These are phyloP conservation scores for Propsilocerus akamusi DNA, from an alignment of 1,140 invertebrate species.

Conservation along the genomic window DNA sequence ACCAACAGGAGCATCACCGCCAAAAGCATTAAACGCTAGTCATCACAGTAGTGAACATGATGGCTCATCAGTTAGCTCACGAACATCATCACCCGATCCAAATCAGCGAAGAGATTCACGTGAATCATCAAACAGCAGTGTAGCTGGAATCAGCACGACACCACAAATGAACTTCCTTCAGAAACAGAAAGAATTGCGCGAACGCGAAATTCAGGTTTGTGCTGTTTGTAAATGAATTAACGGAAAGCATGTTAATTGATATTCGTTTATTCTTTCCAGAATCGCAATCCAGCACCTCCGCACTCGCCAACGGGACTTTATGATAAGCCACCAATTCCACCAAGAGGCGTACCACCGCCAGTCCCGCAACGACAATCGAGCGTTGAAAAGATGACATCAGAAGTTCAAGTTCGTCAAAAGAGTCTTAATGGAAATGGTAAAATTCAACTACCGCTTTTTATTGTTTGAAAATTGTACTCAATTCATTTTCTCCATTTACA, in stretches of 20 bases:
- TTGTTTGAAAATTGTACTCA: neutral
- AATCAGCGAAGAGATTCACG: conserved; percentile 15
- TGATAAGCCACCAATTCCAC: conserved; percentile 35
- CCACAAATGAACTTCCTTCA: conserved; percentile 23
- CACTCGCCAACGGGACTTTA: conserved; percentile 21
- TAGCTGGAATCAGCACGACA: conserved; percentile 10
- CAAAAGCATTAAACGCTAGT: conserved; percentile 14
- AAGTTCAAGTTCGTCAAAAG: conserved; percentile 9
- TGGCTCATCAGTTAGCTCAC: conserved; percentile 19
- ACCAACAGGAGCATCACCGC: conserved; percentile 16
- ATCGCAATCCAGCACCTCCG: conserved; percentile 20
- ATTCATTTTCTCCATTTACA: neutral
- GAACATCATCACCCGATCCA: conserved; percentile 23
- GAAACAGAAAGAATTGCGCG: conserved; percentile 24
- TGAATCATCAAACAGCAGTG: conserved; percentile 8
- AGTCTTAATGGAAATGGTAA: neutral
- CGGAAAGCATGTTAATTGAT: conserved; percentile 12
- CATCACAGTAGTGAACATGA: neutral
- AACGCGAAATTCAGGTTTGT: conserved; percentile 18
- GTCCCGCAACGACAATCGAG: conserved; percentile 23
- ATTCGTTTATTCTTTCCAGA: conserved; percentile 21
- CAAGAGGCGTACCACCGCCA: conserved; percentile 31
- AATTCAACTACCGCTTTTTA: neutral
- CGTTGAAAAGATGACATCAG: conserved; percentile 19
- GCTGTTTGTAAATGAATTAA: conserved; percentile 13